Evolutionary conservation across 2,888 invertebrate genomes (phyloP).

Genomic region (Drosophila hamatofila): DNA sequence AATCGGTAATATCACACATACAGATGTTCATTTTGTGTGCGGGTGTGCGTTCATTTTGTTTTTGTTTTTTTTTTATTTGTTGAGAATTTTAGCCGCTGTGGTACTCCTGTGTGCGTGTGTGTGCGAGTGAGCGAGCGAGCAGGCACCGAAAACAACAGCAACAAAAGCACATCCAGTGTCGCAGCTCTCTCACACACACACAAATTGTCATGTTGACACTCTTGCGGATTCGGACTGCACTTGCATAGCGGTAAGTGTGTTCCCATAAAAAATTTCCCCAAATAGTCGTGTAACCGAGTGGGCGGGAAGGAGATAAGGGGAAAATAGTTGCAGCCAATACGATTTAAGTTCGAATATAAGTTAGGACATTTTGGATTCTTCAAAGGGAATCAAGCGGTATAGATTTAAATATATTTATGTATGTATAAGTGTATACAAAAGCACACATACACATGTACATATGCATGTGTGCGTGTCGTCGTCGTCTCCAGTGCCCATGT

Average conservation of each 20-base stretch:
- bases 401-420: constrained; percentile 1
- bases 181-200: constrained; percentile 27
- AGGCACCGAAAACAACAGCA: constrained; percentile 38
- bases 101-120: constrained; percentile 22
- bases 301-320: not conserved
- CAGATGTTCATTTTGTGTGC: constrained; percentile 21
- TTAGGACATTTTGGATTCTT: constrained; percentile 15
- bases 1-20: constrained; percentile 38
- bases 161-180: constrained; percentile 24
- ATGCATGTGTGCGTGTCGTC: constrained; percentile 14
- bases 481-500: constrained; percentile 8
- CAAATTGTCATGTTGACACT: constrained; percentile 46
- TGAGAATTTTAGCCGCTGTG: constrained; percentile 51
- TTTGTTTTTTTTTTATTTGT: constrained; percentile 40
- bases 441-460: constrained; percentile 7
- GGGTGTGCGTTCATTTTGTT: constrained; percentile 27
- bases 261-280: constrained; percentile 15
- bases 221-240: constrained; percentile 48
- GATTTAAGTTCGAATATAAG: constrained; percentile 32
- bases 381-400: constrained; percentile 24
- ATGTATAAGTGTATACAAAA: constrained; percentile 8
- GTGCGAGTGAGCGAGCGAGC: constrained; percentile 40
- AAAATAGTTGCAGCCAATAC: constrained; percentile 4
- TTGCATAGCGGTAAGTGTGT: constrained; percentile 63
- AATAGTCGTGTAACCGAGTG: not conserved